These are phyloP conservation scores for Gorsachius magnificus DNA, from an alignment of 2,797 vertebrate genomes.

Conservation along the genomic window DNA sequence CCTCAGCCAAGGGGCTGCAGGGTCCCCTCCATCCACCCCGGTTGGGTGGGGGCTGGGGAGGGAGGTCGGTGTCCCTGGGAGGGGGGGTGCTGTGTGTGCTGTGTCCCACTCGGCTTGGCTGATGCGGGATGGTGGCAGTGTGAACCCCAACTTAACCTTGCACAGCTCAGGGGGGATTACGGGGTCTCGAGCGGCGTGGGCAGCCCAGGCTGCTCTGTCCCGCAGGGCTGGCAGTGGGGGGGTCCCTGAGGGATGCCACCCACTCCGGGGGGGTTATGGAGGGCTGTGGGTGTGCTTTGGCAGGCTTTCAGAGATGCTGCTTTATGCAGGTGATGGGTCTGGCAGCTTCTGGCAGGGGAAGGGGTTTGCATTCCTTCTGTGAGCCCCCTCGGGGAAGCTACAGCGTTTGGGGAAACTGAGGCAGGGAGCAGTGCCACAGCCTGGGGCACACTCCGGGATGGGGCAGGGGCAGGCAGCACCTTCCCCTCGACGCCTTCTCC, in stretches of 20 bases:
- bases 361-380: neutral
- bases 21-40: fast-evolving
- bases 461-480: neutral
- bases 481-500: too few relatives aligned
- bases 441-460: fast-evolving
- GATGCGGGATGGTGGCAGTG: neutral
- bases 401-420: neutral
- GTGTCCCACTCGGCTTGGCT: neutral
- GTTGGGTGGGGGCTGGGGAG: too few relatives aligned
- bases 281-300: neutral
- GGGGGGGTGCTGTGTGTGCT: neutral
- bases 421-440: neutral
- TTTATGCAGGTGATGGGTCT: neutral
- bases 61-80: too few relatives aligned
- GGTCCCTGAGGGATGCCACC: neutral
- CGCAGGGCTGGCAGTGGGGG: neutral
- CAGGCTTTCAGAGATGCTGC: neutral
- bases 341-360: neutral
- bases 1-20: neutral
- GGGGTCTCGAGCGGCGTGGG: fast-evolving
- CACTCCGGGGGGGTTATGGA: fast-evolving
- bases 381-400: neutral
- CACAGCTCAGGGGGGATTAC: neutral
- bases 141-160: too few relatives aligned
- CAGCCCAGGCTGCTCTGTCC: neutral